Percentiles rank a stretch among this genome's conserved stretches.
Conservation (phyloP, 2,888 invertebrate genomes). For the Acanthosoma haemorrhoidale region DNA sequence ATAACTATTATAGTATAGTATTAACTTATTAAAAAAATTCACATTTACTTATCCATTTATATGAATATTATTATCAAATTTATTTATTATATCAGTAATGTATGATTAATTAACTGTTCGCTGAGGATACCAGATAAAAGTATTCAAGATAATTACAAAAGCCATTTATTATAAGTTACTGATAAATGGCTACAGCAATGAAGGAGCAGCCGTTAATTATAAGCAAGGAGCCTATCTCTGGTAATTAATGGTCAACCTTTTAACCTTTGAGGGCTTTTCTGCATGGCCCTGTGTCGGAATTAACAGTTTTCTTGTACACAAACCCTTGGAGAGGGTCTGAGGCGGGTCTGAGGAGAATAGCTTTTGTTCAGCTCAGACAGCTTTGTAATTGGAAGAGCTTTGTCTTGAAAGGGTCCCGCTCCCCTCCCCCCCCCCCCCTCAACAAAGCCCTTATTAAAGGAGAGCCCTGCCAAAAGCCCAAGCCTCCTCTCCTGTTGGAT, state of each 20-base stretch:
- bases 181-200: background rate
- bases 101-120: too few species aligned
- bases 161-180: too few species aligned
- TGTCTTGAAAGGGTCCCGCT: constrained; percentile 21
- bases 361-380: constrained; percentile 17
- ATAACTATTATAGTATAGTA: too few species aligned
- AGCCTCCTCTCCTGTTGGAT: constrained; percentile 3
- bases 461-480: background rate
- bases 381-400: constrained; percentile 30
- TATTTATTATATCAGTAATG: too few species aligned
- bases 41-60: too few species aligned
- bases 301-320: constrained; percentile 2
- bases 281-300: background rate
- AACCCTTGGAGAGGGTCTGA: too few species aligned
- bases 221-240: background rate
- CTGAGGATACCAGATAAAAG: too few species aligned
- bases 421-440: background rate
- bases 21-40: too few species aligned
- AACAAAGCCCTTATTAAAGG: constrained; percentile 27
- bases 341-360: constrained; percentile 15
- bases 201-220: constrained; percentile 8
- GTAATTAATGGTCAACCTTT: constrained; percentile 9
- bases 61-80: too few species aligned
- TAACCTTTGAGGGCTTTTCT: constrained; percentile 8
- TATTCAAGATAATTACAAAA: too few species aligned